A percentile compares a stretch with the other conserved stretches of the same genome.
These are phyloP conservation scores for Amia ocellicauda DNA, from an alignment of 2,113 vertebrate genomes.

Conservation along the genomic window DNA sequence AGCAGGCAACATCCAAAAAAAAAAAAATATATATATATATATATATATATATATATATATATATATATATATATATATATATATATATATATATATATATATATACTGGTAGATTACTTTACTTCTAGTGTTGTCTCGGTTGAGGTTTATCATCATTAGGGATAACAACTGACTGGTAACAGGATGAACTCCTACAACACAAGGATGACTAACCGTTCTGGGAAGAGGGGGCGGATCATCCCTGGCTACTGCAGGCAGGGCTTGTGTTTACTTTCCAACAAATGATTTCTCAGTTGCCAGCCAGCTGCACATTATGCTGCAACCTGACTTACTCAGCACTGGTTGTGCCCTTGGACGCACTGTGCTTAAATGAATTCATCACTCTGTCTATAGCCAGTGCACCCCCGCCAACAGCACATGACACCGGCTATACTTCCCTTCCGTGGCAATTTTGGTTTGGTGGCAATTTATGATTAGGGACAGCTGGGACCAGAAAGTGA, in stretches of 20 bases:
- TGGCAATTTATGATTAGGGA: too few relatives aligned
- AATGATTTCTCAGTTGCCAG: slow-evolving; percentile 41
- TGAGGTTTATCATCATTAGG: slow-evolving; percentile 40
- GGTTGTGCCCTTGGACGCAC: neutral
- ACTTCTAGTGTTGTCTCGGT: slow-evolving; percentile 14
- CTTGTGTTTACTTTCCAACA: slow-evolving; percentile 52
- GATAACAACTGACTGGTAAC: slow-evolving; percentile 47
- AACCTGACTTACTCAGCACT: too few relatives aligned
- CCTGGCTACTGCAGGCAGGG: slow-evolving; percentile 7
- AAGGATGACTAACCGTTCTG: slow-evolving; percentile 66
- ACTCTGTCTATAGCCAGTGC: neutral
- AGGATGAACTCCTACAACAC: slow-evolving; percentile 59
- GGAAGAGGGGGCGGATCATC: slow-evolving; percentile 60
- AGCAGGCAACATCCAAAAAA: too few relatives aligned
- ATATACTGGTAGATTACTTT: too few relatives aligned
- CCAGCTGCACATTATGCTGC: slow-evolving; percentile 35
- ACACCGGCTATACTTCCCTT: too few relatives aligned
- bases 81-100: too few relatives aligned
- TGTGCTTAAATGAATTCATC: neutral
- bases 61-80: too few relatives aligned
- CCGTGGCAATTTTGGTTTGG: too few relatives aligned
- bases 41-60: too few relatives aligned
- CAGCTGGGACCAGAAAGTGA: too few relatives aligned
- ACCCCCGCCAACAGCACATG: neutral
- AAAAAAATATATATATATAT: too few relatives aligned